A percentile compares a stretch with the other conserved stretches of the same genome.
phyloP scores from a whole-genome alignment of 37 sponge, comb jelly and placozoan genomes.

The Tethya wilhelma region DNA sequence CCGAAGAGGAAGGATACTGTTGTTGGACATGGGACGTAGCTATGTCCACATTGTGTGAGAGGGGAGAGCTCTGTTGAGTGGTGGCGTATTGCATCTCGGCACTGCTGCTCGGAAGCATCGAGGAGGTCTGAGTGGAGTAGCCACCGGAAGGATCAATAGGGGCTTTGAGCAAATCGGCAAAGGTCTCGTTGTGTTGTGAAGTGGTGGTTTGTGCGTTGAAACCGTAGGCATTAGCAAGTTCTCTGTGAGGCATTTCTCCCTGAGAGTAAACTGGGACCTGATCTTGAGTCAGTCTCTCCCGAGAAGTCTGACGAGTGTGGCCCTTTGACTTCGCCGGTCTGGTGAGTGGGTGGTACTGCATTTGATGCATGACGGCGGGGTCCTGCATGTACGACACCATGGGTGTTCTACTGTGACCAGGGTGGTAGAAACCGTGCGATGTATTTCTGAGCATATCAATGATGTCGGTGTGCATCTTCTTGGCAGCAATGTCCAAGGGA shows the following conservation, averaged over 20 bases:
- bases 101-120: neutral
- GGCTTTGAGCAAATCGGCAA: neutral
- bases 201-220: neutral
- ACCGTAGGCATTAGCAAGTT: neutral
- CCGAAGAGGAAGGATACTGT: too few species aligned
- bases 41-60: neutral
- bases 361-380: constrained; percentile 6
- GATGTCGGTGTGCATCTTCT: constrained; percentile 70
- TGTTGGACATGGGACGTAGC: neutral
- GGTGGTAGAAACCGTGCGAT: neutral
- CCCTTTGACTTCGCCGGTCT: too few species aligned
- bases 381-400: neutral
- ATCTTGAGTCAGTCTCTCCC: too few species aligned
- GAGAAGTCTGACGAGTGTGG: too few species aligned
- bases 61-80: neutral
- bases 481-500: constrained; percentile 77
- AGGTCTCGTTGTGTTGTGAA: neutral
- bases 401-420: neutral
- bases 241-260: neutral
- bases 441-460: constrained; percentile 43
- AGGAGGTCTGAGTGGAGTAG: neutral
- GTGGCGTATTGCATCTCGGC: neutral
- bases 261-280: neutral
- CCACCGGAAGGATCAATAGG: neutral
- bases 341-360: too few species aligned